These are phyloP conservation scores for Andrena hattorfiana DNA, from an alignment of 2,888 invertebrate species.

Conservation along the genomic window DNA sequence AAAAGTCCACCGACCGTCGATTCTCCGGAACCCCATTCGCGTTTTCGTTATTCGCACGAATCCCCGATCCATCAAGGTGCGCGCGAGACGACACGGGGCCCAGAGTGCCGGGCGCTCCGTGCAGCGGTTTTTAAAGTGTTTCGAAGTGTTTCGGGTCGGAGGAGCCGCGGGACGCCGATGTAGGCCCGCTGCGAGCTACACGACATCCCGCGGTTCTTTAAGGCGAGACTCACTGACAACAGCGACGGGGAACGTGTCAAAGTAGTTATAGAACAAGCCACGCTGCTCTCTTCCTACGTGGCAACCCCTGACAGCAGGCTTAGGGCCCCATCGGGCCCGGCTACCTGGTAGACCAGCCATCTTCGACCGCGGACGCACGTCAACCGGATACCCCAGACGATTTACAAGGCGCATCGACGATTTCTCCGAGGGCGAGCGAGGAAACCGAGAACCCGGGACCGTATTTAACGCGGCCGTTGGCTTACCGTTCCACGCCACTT, in stretches of 20 bases:
- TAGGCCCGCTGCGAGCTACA: conserved; percentile 77
- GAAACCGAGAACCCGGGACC: background rate
- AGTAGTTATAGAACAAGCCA: conserved; percentile 79
- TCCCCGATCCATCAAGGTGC: conserved; percentile 45
- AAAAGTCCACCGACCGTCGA: conserved; percentile 6
- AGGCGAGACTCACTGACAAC: conserved; percentile 80
- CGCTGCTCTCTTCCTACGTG: conserved; percentile 62
- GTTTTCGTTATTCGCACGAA: conserved; percentile 51
- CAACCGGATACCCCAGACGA: conserved; percentile 34
- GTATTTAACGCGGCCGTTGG: conserved; percentile 20
- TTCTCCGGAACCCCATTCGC: conserved; percentile 13
- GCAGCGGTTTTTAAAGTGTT: conserved; percentile 65
- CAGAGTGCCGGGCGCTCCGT: conserved; percentile 3
- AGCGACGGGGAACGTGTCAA: conserved; percentile 83
- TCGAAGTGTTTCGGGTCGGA: conserved; percentile 60
- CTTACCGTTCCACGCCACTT: conserved; percentile 23
- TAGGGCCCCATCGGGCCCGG: conserved; percentile 23
- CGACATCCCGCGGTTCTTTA: conserved; percentile 81
- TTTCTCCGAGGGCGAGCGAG: background rate
- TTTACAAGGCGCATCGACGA: conserved; percentile 39
- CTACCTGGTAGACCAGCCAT: conserved; percentile 40
- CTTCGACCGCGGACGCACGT: conserved; percentile 41
- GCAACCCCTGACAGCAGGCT: conserved; percentile 63
- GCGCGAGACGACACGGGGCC: background rate
- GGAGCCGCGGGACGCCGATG: conserved; percentile 69